phyloP scores from a whole-genome alignment of 2,113 vertebrate genomes.

The Lamprologus callipterus region DNA sequence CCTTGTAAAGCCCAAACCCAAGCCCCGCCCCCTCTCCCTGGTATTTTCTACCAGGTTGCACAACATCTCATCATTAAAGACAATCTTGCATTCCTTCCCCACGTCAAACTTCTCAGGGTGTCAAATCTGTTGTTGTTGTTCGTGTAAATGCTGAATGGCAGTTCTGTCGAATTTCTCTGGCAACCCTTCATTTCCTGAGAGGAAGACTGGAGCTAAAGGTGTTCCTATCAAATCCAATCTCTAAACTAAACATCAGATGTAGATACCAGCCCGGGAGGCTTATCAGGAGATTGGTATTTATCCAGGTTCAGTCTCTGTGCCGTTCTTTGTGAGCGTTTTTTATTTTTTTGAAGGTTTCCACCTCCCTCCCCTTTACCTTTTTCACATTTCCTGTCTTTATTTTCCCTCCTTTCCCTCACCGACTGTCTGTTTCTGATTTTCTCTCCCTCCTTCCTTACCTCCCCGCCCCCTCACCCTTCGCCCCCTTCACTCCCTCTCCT shows the following conservation, averaged over 20 bases:
- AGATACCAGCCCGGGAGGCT: background rate
- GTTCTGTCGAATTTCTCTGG: background rate
- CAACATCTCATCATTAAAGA: background rate
- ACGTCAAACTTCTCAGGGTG: background rate
- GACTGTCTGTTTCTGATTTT: constrained; percentile 48
- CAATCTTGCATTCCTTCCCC: background rate
- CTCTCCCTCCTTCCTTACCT: background rate
- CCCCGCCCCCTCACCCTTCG: background rate
- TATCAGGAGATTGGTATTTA: background rate
- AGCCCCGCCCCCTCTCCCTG: background rate
- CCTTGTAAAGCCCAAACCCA: background rate
- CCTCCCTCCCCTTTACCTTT: background rate
- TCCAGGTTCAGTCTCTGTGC: background rate
- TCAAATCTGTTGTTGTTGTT: background rate
- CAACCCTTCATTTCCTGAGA: background rate
- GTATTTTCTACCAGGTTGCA: background rate
- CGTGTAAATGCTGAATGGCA: background rate
- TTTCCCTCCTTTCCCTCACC: constrained; percentile 19
- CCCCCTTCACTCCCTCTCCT: constrained; percentile 1
- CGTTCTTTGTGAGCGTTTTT: background rate
- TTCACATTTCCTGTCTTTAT: constrained; percentile 47
- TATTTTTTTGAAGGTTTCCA: background rate
- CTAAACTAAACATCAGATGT: background rate
- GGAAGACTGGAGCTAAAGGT: background rate
- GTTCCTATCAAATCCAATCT: background rate